These are phyloP conservation scores for Grapholita molesta DNA, from an alignment of 1,140 invertebrate genomes.

Conservation along the genomic window DNA sequence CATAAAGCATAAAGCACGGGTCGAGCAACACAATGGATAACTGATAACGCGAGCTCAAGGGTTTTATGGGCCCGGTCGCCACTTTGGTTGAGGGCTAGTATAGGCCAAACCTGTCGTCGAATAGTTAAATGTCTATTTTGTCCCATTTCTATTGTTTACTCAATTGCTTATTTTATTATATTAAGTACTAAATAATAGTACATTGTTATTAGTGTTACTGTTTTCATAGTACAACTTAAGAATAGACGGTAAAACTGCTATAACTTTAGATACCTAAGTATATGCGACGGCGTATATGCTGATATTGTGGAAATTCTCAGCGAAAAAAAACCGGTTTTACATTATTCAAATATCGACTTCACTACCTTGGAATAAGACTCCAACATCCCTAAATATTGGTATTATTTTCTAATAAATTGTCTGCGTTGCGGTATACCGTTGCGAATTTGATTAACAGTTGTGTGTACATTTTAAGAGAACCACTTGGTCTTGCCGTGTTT, in stretches of 20 bases:
- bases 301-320: not conserved
- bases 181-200: too few species aligned
- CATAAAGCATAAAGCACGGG: too few species aligned
- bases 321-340: not conserved
- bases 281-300: not conserved
- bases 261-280: not conserved
- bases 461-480: not conserved
- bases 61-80: too few species aligned
- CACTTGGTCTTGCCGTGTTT: not conserved
- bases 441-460: not conserved
- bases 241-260: not conserved
- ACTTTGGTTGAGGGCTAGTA: too few species aligned
- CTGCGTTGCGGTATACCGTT: not conserved
- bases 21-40: too few species aligned
- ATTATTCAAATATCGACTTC: not conserved
- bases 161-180: too few species aligned
- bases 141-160: too few species aligned
- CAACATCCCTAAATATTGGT: not conserved
- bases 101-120: too few species aligned
- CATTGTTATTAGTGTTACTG: too few species aligned
- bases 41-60: too few species aligned
- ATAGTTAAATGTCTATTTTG: too few species aligned
- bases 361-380: not conserved
- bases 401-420: not conserved
- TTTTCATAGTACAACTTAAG: not conserved